phyloP scores from a whole-genome alignment of 2,797 vertebrate genomes.

The Crypturellus tataupa region DNA sequence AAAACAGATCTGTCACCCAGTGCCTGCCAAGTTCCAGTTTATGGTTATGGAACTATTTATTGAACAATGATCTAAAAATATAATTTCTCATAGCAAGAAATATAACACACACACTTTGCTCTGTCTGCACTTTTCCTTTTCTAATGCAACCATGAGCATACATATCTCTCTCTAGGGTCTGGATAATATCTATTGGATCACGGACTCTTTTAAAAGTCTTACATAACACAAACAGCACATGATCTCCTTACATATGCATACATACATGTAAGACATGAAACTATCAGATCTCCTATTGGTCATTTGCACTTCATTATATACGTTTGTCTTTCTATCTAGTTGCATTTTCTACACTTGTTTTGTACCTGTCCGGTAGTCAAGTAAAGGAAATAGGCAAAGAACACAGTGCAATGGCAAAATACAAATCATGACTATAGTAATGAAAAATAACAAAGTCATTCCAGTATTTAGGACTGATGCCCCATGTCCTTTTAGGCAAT shows the following conservation, averaged over 20 bases:
- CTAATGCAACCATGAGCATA: not conserved
- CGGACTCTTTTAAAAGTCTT: not conserved
- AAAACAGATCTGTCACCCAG: slow-evolving; percentile 47
- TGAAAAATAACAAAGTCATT: not conserved
- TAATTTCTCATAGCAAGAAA: slow-evolving; percentile 4
- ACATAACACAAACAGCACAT: not conserved
- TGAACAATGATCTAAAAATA: slow-evolving; percentile 35
- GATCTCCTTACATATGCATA: rapidly evolving
- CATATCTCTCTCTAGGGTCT: not conserved
- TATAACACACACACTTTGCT: not conserved
- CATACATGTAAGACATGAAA: not conserved
- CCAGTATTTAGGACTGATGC: not conserved
- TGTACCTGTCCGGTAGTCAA: not conserved
- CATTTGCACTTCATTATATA: not conserved
- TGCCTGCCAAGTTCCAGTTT: slow-evolving; percentile 58
- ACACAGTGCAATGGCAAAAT: not conserved
- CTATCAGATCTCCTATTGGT: not conserved
- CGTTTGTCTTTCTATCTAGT: not conserved
- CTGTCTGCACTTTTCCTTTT: not conserved
- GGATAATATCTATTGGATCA: not conserved
- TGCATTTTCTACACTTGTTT: not conserved
- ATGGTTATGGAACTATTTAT: slow-evolving; percentile 32
- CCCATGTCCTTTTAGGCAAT: not conserved
- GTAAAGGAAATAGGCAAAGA: not conserved
- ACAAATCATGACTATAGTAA: not conserved